Conservation (phyloP, 1,140 invertebrate genomes). For the Anadara kagoshimensis region DNA sequence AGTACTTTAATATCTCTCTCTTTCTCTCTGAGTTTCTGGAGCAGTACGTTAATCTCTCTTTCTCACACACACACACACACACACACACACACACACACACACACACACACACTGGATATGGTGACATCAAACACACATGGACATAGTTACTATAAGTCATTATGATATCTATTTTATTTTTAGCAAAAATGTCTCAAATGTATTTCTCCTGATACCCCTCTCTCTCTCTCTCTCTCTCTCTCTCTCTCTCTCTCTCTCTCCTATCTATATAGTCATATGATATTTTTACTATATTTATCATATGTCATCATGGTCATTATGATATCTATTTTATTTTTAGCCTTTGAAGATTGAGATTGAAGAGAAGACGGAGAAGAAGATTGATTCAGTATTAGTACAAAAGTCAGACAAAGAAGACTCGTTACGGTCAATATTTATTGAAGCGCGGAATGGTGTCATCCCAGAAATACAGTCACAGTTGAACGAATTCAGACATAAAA, state of each 20-base stretch:
- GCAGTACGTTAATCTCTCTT: not conserved
- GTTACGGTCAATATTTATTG: constrained; percentile 89
- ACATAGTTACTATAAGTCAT: too few species aligned
- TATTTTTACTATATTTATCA: too few species aligned
- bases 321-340: constrained; percentile 75
- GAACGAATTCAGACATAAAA: constrained; percentile 90
- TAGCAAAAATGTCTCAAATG: too few species aligned
- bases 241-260: too few species aligned
- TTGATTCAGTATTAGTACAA: constrained; percentile 12
- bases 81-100: not conserved
- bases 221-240: too few species aligned
- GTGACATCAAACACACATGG: too few species aligned
- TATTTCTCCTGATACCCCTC: too few species aligned
- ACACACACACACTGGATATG: too few species aligned
- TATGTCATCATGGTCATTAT: too few species aligned
- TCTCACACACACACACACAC: not conserved
- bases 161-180: too few species aligned
- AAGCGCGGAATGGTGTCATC: constrained; percentile 87
- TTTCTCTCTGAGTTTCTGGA: not conserved
- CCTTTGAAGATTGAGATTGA: constrained; percentile 80
- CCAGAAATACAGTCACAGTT: constrained; percentile 90
- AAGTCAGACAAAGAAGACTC: constrained; percentile 83
- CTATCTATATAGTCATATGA: too few species aligned
- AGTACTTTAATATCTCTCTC: constrained; percentile 74
- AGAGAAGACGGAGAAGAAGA: constrained; percentile 9